Evolutionary conservation across 2,797 vertebrate genomes (phyloP).

Genomic region (Tragopan temminckii): DNA sequence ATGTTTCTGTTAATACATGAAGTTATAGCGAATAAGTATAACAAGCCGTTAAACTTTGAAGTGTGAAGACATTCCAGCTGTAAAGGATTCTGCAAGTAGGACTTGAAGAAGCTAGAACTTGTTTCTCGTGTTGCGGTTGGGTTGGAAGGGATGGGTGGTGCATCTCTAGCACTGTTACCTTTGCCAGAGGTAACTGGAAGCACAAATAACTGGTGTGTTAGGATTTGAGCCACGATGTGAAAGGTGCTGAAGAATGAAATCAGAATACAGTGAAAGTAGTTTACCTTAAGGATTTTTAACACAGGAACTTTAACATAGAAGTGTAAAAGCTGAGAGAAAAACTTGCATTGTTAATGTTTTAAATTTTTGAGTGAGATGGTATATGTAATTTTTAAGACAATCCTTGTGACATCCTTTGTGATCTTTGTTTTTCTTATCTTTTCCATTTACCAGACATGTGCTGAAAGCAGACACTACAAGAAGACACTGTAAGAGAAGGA

Average conservation of each 20-base stretch:
- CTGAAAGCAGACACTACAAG: conserved; percentile 35
- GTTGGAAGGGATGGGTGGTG: neutral
- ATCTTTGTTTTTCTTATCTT: conserved; percentile 24
- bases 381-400: neutral
- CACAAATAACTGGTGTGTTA: neutral
- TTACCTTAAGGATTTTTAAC: neutral
- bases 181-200: neutral
- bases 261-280: neutral
- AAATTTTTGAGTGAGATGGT: neutral
- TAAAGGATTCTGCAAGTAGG: neutral
- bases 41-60: neutral
- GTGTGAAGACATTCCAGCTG: neutral
- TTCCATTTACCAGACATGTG: conserved; percentile 45
- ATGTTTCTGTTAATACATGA: neutral
- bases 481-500: neutral
- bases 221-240: neutral
- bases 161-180: neutral
- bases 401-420: neutral
- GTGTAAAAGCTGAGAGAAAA: neutral
- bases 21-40: neutral
- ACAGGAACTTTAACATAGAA: neutral
- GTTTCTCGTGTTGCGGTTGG: neutral
- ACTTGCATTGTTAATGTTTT: neutral
- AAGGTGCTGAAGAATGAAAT: neutral
- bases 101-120: neutral